Evolutionary conservation across 2,888 invertebrate genomes (phyloP).

Genomic region (Amphipyra berbera): DNA sequence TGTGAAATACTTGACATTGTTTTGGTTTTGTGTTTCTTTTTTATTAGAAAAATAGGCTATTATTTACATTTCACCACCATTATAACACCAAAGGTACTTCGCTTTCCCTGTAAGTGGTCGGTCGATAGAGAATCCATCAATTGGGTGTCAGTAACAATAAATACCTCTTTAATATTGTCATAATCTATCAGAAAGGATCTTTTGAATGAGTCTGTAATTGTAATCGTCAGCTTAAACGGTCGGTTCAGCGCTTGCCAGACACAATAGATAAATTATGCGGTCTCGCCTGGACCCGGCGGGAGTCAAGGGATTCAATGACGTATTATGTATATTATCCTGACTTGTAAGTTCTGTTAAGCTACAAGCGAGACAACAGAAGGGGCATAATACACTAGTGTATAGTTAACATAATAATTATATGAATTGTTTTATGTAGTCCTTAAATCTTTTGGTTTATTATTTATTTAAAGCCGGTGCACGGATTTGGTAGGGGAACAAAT

Average conservation of each 20-base stretch:
- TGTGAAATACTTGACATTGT: conserved; percentile 46
- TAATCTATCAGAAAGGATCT: conserved; percentile 44
- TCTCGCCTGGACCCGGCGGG: conserved; percentile 51
- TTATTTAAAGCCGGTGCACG: conserved; percentile 47
- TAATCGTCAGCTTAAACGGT: conserved; percentile 53
- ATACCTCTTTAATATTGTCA: conserved; percentile 29
- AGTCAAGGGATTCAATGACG: conserved; percentile 60
- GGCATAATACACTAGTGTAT: conserved; percentile 19
- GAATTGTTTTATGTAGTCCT: conserved; percentile 27
- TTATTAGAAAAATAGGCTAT: conserved; percentile 14
- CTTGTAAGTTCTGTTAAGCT: conserved; percentile 48
- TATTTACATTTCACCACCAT: conserved; percentile 3
- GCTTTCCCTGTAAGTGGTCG: not conserved
- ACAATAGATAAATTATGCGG: conserved; percentile 64
- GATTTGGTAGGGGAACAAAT: conserved; percentile 52
- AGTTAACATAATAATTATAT: conserved; percentile 13
- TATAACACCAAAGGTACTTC: not conserved
- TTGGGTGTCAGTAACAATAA: conserved; percentile 19
- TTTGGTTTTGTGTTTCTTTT: conserved; percentile 25
- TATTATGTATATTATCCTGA: conserved; percentile 57
- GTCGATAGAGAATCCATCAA: conserved; percentile 18
- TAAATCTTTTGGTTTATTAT: conserved; percentile 31
- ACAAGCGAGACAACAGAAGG: conserved; percentile 36
- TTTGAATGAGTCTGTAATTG: conserved; percentile 54
- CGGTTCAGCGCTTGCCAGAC: conserved; percentile 47